Evolutionary conservation across 2,113 vertebrate genomes (phyloP).

Genomic region (Fukomys damarensis): DNA sequence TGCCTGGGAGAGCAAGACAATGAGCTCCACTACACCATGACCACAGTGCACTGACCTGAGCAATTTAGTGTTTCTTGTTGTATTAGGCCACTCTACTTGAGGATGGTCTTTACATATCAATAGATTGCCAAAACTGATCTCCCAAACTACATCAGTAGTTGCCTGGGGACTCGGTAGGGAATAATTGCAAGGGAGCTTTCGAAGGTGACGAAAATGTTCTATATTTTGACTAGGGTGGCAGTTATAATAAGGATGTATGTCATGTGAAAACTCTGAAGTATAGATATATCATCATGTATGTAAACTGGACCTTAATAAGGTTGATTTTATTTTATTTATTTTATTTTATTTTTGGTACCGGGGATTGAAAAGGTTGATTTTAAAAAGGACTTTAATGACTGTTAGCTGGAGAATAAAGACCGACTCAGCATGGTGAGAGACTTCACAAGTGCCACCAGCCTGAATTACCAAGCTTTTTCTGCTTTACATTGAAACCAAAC

Average conservation of each 20-base stretch:
- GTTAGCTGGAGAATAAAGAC: not conserved
- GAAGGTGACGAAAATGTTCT: not conserved
- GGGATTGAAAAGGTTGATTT: too few species aligned
- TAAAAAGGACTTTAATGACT: not conserved
- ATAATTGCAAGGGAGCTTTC: conserved; percentile 11
- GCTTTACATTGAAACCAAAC: conserved; percentile 37
- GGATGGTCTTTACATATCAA: not conserved
- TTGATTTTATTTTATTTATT: too few species aligned
- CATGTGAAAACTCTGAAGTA: conserved; percentile 18
- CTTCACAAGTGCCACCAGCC: not conserved
- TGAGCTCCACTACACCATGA: not conserved
- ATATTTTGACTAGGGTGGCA: not conserved
- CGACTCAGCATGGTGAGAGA: not conserved
- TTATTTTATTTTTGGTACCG: too few species aligned
- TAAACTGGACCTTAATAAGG: not conserved
- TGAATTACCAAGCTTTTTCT: conserved; percentile 14
- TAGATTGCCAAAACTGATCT: conserved; percentile 16
- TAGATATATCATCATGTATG: not conserved
- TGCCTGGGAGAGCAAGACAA: conserved; percentile 30
- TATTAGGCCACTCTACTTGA: conserved; percentile 1
- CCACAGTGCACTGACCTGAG: not conserved
- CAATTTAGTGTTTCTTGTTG: conserved; percentile 4
- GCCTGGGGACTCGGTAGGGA: not conserved
- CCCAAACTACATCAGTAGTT: too few species aligned
- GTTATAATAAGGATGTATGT: not conserved